Evolutionary conservation across 2,797 vertebrate genomes (phyloP).

Genomic region (Sebastes hopkinsi): DNA sequence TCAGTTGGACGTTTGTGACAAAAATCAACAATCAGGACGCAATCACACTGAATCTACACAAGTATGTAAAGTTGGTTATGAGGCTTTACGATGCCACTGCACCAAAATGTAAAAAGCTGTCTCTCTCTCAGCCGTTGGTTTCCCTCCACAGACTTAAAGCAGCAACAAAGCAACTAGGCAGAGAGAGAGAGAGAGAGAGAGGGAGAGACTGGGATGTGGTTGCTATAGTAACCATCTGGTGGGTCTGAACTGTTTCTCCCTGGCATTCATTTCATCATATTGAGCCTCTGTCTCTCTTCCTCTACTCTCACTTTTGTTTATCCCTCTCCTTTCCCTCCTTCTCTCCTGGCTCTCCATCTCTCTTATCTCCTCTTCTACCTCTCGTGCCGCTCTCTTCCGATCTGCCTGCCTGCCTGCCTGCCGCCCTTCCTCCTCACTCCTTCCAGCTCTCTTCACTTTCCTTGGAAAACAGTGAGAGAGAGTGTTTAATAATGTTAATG

Average conservation of each 20-base stretch:
- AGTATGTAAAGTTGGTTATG: constrained; percentile 54
- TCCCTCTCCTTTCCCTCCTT: constrained; percentile 49
- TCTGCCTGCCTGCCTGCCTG: constrained; percentile 17
- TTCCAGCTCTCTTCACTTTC: constrained; percentile 33
- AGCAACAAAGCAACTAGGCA: constrained; percentile 74
- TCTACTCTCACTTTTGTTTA: constrained; percentile 67
- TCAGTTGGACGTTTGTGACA: background rate
- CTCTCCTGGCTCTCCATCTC: constrained; percentile 58
- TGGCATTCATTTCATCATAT: constrained; percentile 81
- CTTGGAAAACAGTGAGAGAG: constrained; percentile 31
- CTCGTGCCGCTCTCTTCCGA: constrained; percentile 41
- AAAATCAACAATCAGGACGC: background rate
- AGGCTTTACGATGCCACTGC: constrained; percentile 64
- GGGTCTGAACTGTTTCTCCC: constrained; percentile 82
- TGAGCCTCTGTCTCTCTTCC: constrained; percentile 65
- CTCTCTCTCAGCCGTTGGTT: constrained; percentile 64
- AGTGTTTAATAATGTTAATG: constrained; percentile 59
- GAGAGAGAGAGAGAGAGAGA: constrained; percentile 40
- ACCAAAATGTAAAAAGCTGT: constrained; percentile 71
- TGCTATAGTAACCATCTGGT: constrained; percentile 87
- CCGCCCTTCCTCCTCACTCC: background rate
- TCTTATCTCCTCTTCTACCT: constrained; percentile 71
- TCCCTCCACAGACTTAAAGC: constrained; percentile 75
- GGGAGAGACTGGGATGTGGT: constrained; percentile 75
- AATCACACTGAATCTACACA: background rate